Conservation (phyloP, 2,888 invertebrate species). For the Temnothorax rugatulus region DNA sequence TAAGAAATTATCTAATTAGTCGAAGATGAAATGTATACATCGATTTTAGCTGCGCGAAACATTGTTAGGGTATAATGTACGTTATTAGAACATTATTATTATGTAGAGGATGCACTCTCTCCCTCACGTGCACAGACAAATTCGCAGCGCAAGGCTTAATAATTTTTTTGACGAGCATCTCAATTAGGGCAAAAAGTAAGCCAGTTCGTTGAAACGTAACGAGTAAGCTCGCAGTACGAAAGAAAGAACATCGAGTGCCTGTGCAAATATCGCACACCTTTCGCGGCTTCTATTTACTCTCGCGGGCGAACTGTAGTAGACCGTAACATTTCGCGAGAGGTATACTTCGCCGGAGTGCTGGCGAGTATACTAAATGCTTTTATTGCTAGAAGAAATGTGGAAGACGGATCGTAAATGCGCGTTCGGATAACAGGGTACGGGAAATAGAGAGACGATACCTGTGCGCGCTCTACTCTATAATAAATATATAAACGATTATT, state of each 20-base stretch:
- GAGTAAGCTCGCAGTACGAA: constrained; percentile 30
- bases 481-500: constrained; percentile 69
- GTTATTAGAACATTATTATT: constrained; percentile 7
- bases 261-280: constrained; percentile 66
- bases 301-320: constrained; percentile 45
- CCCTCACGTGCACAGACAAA: background rate
- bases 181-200: constrained; percentile 41
- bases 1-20: background rate
- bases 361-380: constrained; percentile 53
- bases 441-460: constrained; percentile 32
- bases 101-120: background rate
- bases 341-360: constrained; percentile 43
- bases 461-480: constrained; percentile 58
- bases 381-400: constrained; percentile 65
- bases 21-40: background rate
- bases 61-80: background rate
- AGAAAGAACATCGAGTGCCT: constrained; percentile 54
- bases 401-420: constrained; percentile 65
- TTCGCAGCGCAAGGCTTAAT: constrained; percentile 17
- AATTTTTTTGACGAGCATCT: background rate
- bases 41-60: background rate
- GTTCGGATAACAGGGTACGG: constrained; percentile 64
- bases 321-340: constrained; percentile 48
- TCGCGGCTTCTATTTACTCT: constrained; percentile 56
- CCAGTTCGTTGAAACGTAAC: constrained; percentile 29